Base-by-base conservation (phyloP, 2,888 invertebrate species). In the Acronicta leporina region DNA sequence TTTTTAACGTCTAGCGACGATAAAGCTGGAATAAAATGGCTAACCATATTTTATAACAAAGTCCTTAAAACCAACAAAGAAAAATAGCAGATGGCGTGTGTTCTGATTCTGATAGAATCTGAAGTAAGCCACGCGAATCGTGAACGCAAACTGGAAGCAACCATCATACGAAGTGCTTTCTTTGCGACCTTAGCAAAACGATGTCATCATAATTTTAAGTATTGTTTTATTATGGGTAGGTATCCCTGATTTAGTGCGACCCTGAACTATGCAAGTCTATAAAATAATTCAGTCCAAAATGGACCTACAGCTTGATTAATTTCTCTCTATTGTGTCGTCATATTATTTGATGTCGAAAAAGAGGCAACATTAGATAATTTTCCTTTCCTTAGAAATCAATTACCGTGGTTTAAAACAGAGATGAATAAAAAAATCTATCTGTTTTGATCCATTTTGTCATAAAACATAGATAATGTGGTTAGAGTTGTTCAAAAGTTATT, bases 81-180 rank as follows among this genome's bases (percentile, higher is more conserved):
- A 57, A 50, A 56, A 27, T 30, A 47, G 41, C 30, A 48, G 56
- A 59, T 72, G 40, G 48, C 63, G 60, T 63, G 60, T 54, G 41
- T 38, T 20, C 14, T 48, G 77, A 63, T 38, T 20, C 14, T 48
- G 77, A 63, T 68, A 76, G 41, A 41, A 68, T 65, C 56, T 44
- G 56, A 51, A 54, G 56, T 43, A 55, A 46, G 38, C 46, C 62
- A 66, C 55, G 42, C 56, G 42, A 64, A 16, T 38, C 47, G 51
- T 45, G 63, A 44, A 52, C 62, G 56, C 48, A 48, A 47, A 35
- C 43, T 72, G 11, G 58, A 27, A 42, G 41, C 57, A 16, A 57
- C 55, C 51, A 54, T 72, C 51, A 46, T 56, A 45, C 46, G 46
- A 54, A 50, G n/a, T 33, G 42, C 56, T 68, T 64, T 55, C 52